phyloP scores from a whole-genome alignment of 37 sponge, comb jelly and placozoan genomes.

The Chondrosia reniformis region DNA sequence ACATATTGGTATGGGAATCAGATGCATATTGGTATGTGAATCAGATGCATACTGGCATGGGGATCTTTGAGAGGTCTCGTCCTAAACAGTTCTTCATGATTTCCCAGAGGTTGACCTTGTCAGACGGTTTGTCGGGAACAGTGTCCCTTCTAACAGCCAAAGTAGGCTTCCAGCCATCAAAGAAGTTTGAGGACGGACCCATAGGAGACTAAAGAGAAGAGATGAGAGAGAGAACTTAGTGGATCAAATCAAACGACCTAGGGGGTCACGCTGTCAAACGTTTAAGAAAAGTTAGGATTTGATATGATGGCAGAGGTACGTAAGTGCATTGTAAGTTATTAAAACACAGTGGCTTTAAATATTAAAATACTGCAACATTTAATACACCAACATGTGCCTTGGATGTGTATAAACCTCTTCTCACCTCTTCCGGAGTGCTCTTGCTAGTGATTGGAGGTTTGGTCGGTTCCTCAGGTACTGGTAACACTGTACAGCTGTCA shows the following conservation, averaged over 20 bases:
- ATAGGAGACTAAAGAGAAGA: neutral
- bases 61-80: conserved; percentile 93
- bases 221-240: neutral
- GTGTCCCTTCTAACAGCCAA: conserved; percentile 36
- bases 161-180: conserved; percentile 26
- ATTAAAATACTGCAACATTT: too few relatives aligned
- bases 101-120: conserved; percentile 82
- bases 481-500: neutral
- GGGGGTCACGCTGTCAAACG: too few relatives aligned
- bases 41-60: conserved; percentile 92
- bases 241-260: too few relatives aligned
- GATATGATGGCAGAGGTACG: too few relatives aligned
- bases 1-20: too few relatives aligned
- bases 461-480: neutral
- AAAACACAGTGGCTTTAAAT: too few relatives aligned
- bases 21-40: too few relatives aligned
- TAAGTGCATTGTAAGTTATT: too few relatives aligned
- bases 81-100: conserved; percentile 99
- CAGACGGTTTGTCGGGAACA: conserved; percentile 77
- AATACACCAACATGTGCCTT: too few relatives aligned
- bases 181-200: conserved; percentile 19
- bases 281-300: too few relatives aligned
- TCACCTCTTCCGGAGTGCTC: too few relatives aligned
- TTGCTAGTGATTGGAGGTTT: neutral
- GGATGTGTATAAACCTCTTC: too few relatives aligned